Percentiles rank a stretch among this genome's conserved stretches.
phyloP scores from a whole-genome alignment of 2,888 invertebrate species.

The Archips crataeganus region DNA sequence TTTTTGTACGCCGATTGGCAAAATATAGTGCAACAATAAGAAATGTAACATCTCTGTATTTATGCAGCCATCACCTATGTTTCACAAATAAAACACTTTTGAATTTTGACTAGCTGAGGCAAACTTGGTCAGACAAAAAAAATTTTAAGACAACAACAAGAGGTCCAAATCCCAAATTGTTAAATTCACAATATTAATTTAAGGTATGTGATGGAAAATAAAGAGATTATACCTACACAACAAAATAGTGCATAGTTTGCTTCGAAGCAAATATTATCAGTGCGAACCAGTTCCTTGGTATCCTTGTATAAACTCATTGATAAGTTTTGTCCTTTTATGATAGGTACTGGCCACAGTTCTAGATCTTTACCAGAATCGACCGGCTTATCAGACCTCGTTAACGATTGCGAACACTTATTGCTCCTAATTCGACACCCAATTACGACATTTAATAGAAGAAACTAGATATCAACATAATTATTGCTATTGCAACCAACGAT shows the following conservation, averaged over 20 bases:
- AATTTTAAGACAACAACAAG: too few species aligned
- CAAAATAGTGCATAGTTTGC: background rate
- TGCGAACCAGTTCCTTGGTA: constrained; percentile 35
- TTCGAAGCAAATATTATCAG: constrained; percentile 14
- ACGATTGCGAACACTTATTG: constrained; percentile 44
- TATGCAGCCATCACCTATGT: too few species aligned
- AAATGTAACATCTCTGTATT: too few species aligned
- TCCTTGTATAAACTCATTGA: constrained; percentile 43
- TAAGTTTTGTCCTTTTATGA: constrained; percentile 56
- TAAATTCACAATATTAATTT: too few species aligned
- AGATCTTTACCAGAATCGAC: constrained; percentile 72
- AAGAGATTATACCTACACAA: too few species aligned
- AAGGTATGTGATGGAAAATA: too few species aligned
- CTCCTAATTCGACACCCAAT: constrained; percentile 36
- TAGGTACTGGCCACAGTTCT: constrained; percentile 65
- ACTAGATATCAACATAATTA: background rate
- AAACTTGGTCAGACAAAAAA: too few species aligned
- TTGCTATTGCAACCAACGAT: background rate
- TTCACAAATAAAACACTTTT: too few species aligned
- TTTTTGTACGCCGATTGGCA: too few species aligned
- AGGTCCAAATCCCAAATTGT: too few species aligned
- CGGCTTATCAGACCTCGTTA: constrained; percentile 61
- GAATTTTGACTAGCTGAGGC: too few species aligned
- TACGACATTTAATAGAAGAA: constrained; percentile 9
- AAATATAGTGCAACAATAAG: too few species aligned